Evolutionary conservation across 1,140 invertebrate genomes (phyloP).

Genomic region (Heliothis subflexa): DNA sequence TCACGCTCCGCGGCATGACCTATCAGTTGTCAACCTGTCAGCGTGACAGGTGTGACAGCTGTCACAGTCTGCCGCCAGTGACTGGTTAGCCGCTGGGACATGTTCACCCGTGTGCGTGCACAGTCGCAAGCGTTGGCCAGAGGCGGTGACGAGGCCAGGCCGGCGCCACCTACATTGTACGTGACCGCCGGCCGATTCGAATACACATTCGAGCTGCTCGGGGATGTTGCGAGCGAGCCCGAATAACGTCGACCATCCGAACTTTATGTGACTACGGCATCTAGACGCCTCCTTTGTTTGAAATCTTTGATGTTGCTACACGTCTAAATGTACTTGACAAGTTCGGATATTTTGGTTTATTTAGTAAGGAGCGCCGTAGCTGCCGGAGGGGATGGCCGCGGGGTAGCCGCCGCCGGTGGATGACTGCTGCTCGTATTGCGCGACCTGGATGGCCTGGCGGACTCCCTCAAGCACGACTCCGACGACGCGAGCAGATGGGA

Average conservation of each 20-base stretch:
- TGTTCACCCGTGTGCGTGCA: constrained; percentile 80
- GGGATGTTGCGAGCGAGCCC: constrained; percentile 61
- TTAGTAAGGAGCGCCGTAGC: constrained; percentile 88
- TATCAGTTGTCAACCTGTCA: constrained; percentile 56
- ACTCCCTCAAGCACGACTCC: constrained; percentile 92
- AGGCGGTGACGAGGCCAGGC: constrained; percentile 60
- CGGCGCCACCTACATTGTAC: constrained; percentile 83
- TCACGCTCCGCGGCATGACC: constrained; percentile 56
- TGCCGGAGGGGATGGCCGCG: constrained; percentile 83
- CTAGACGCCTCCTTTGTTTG: constrained; percentile 28
- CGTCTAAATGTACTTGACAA: constrained; percentile 46
- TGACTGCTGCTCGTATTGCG: constrained; percentile 88
- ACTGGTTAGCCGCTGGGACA: constrained; percentile 73
- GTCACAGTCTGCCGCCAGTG: constrained; percentile 54
- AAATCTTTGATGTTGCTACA: constrained; percentile 22
- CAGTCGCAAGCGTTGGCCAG: constrained; percentile 81
- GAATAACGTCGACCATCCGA: constrained; percentile 66
- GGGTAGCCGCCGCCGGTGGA: constrained; percentile 85
- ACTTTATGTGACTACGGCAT: constrained; percentile 42
- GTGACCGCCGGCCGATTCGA: constrained; percentile 68
- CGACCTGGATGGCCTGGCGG: constrained; percentile 92
- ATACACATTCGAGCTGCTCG: constrained; percentile 70
- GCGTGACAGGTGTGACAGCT: constrained; percentile 56
- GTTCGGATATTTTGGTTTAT: constrained; percentile 57
- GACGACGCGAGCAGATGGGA: constrained; percentile 88